Evolutionary conservation across 2,888 invertebrate genomes (phyloP).

Genomic region (Aphidoletes aphidimyza): DNA sequence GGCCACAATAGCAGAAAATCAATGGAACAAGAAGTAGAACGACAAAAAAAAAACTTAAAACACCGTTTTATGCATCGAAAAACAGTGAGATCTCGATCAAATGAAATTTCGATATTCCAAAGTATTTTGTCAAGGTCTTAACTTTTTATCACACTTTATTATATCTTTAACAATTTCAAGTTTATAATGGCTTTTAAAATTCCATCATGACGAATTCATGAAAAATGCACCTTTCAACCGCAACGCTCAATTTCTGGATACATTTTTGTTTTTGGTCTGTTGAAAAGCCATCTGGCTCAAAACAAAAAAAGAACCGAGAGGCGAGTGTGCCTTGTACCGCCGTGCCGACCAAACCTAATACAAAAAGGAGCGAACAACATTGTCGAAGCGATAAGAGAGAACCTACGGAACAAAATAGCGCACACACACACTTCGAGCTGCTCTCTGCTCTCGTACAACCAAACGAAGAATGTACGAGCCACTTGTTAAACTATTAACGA

Average conservation of each 20-base stretch:
- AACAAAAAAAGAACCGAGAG: background rate
- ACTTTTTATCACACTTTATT: no score
- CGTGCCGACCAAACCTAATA: background rate
- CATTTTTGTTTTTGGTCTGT: no score
- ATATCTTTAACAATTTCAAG: no score
- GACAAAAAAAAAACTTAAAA: background rate
- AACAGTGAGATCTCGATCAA: background rate
- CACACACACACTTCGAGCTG: no score
- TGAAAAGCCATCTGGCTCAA: background rate
- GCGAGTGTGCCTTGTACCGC: background rate
- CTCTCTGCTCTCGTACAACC: no score
- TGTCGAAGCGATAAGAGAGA: background rate
- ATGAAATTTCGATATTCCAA: background rate
- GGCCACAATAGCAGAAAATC: background rate
- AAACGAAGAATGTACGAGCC: conserved; percentile 52
- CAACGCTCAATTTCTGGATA: no score
- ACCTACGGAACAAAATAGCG: background rate
- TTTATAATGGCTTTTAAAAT: no score
- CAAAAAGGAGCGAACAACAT: background rate
- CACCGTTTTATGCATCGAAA: background rate
- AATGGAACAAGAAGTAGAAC: background rate
- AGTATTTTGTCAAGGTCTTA: background rate
- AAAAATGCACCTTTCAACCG: no score
- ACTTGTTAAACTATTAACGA: conserved; percentile 54
- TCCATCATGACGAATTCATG: no score